phyloP scores from a whole-genome alignment of 2,113 vertebrate genomes.

The Sander vitreus region DNA sequence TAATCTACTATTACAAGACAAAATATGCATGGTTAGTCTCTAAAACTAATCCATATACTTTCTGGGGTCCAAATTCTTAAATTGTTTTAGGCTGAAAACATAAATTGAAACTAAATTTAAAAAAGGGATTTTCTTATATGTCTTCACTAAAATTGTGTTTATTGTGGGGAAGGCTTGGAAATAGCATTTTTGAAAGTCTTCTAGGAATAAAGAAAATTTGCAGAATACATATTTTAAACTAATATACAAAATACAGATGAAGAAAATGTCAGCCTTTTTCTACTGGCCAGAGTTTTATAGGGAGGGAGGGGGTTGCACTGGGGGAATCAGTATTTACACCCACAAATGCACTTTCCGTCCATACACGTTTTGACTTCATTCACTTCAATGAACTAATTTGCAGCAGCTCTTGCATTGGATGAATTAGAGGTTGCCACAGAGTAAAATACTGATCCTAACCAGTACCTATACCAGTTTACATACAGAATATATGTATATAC shows the following conservation, averaged over 20 bases:
- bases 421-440: neutral
- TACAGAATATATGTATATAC: neutral
- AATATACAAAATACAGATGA: neutral
- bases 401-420: slow-evolving; percentile 8
- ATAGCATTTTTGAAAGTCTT: neutral
- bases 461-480: neutral
- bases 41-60: neutral
- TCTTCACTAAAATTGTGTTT: neutral
- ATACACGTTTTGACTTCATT: neutral
- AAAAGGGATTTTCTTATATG: neutral
- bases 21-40: no score
- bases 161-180: neutral
- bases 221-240: neutral
- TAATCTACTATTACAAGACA: neutral
- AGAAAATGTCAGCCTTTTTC: neutral
- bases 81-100: neutral
- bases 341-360: neutral
- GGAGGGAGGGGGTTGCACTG: neutral
- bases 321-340: neutral
- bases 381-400: neutral
- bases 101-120: neutral
- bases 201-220: neutral
- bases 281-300: neutral
- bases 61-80: no score
- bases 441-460: neutral